A percentile compares a stretch with the other conserved stretches of the same genome.
These are phyloP conservation scores for Anisognathus igniventris DNA, from an alignment of 2,797 vertebrate genomes.

Conservation along the genomic window DNA sequence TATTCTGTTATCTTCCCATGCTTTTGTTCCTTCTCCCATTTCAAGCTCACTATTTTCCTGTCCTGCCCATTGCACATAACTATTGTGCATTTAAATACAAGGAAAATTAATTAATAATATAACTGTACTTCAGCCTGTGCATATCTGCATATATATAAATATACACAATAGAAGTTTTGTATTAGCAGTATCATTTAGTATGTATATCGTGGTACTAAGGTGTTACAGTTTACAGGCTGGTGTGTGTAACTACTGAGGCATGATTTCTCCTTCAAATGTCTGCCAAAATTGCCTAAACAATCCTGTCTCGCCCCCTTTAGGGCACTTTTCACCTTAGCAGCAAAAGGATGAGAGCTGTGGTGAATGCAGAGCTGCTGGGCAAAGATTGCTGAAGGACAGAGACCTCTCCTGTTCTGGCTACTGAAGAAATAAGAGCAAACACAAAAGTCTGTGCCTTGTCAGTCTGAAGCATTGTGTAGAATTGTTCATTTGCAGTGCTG, in stretches of 20 bases:
- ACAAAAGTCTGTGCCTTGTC: neutral
- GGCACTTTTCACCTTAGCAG: neutral
- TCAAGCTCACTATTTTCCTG: neutral
- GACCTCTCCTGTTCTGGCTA: neutral
- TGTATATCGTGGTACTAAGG: neutral
- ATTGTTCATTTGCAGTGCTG: neutral
- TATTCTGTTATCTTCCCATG: neutral
- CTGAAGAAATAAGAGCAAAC: neutral
- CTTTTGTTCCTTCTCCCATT: neutral
- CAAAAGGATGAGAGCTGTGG: neutral
- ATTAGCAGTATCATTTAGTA: neutral
- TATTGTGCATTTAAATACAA: neutral
- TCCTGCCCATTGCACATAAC: neutral
- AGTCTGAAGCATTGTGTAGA: neutral
- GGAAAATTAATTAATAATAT: neutral
- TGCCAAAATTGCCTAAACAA: neutral
- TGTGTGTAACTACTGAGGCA: neutral
- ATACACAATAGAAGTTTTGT: neutral
- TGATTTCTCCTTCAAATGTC: neutral
- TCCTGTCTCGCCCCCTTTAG: neutral
- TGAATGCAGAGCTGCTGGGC: neutral
- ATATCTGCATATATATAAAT: neutral
- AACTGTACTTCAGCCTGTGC: neutral
- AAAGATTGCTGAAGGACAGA: neutral
- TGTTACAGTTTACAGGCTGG: neutral